Conservation (phyloP, 2,888 invertebrate genomes). For the Polietes domitor region DNA sequence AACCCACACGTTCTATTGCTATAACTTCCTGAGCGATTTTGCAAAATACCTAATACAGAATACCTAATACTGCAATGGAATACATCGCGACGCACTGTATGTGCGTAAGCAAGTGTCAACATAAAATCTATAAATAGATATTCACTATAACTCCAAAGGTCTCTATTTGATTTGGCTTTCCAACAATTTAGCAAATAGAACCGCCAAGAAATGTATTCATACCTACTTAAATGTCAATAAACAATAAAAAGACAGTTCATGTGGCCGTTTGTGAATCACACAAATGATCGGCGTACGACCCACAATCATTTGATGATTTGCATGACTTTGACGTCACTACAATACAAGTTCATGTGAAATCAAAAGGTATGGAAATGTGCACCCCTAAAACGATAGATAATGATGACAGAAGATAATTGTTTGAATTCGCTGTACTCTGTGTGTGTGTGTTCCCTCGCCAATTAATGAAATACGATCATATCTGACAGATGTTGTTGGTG, state of each 20-base stretch:
- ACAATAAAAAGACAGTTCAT: background rate
- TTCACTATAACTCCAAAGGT: too few relatives aligned
- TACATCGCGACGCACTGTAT: too few relatives aligned
- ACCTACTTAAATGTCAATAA: too few relatives aligned
- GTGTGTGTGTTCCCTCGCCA: conserved; percentile 1
- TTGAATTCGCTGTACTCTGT: background rate
- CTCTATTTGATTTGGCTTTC: too few relatives aligned
- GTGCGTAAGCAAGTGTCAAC: too few relatives aligned
- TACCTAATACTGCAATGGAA: too few relatives aligned
- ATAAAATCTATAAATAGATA: too few relatives aligned
- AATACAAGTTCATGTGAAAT: background rate
- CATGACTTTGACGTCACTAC: conserved; percentile 57
- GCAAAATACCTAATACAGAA: too few relatives aligned
- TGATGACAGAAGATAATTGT: background rate
- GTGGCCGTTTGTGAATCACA: conserved; percentile 44
- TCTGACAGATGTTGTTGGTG: conserved; percentile 7
- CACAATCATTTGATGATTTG: conserved; percentile 12
- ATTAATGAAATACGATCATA: conserved; percentile 21
- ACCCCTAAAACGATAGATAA: background rate
- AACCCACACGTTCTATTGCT: too few relatives aligned
- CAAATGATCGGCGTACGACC: conserved; percentile 44
- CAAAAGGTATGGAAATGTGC: background rate
- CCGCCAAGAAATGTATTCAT: too few relatives aligned
- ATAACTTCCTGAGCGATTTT: too few relatives aligned
- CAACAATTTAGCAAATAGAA: too few relatives aligned